Evolutionary conservation across 2,797 vertebrate genomes (phyloP).

Genomic region (Antrozous pallidus): DNA sequence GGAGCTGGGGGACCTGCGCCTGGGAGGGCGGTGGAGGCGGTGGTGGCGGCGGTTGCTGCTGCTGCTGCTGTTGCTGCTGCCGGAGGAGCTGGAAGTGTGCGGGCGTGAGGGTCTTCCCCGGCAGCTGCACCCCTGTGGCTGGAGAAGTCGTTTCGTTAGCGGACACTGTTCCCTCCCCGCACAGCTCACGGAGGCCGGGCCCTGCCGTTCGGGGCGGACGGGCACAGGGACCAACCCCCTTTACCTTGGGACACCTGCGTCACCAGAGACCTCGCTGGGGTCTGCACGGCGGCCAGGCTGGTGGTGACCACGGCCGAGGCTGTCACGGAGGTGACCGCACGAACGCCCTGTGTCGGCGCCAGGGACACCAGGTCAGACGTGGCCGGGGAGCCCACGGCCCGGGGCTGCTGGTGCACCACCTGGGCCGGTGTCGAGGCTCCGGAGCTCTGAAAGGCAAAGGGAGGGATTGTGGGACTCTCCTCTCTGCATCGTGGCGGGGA

Average conservation of each 20-base stretch:
- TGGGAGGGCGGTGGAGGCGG: constrained; percentile 87
- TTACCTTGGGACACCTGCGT: constrained; percentile 87
- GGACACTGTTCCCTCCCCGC: background rate
- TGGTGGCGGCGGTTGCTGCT: constrained; percentile 60
- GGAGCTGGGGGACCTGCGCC: constrained; percentile 86
- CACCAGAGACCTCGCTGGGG: constrained; percentile 87
- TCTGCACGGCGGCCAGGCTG: constrained; percentile 85
- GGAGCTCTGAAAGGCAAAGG: constrained; percentile 76
- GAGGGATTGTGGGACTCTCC: fast-evolving
- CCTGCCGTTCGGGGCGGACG: background rate
- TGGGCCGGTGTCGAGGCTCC: constrained; percentile 76
- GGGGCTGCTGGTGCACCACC: constrained; percentile 86
- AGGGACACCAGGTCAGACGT: constrained; percentile 87
- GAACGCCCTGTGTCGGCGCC: constrained; percentile 83
- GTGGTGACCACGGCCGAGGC: constrained; percentile 88
- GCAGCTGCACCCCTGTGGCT: constrained; percentile 83
- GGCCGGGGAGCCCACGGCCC: constrained; percentile 79
- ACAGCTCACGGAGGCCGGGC: fast-evolving
- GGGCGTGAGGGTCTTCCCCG: constrained; percentile 83
- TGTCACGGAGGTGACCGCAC: constrained; percentile 86
- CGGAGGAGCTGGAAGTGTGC: constrained; percentile 85
- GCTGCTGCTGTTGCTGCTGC: constrained; percentile 78
- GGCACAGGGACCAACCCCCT: background rate
- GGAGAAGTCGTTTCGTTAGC: background rate
- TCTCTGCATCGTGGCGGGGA: fast-evolving